Conservation (phyloP, 1,140 invertebrate genomes). For the Theocolax elegans region DNA sequence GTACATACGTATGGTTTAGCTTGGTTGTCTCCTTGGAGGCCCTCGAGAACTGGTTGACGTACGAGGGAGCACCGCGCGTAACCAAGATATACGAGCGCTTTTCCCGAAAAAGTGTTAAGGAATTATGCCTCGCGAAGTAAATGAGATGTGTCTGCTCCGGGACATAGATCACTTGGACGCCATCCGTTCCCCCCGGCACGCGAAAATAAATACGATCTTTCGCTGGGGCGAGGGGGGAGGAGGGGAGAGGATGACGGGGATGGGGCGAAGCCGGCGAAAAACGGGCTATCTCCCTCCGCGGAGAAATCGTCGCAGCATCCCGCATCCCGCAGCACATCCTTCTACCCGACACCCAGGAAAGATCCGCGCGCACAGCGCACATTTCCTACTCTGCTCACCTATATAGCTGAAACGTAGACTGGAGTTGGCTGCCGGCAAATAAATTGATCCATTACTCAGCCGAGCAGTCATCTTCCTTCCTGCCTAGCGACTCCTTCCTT, state of each 20-base stretch:
- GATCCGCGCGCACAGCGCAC: slow-evolving; percentile 47
- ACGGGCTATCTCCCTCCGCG: too few relatives aligned
- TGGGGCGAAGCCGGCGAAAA: slow-evolving; percentile 24
- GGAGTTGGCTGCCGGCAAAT: slow-evolving; percentile 52
- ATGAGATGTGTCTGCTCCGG: slow-evolving; percentile 64
- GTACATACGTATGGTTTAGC: too few relatives aligned
- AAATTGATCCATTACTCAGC: slow-evolving; percentile 67
- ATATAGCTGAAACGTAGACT: slow-evolving; percentile 1
- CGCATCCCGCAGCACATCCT: slow-evolving; percentile 61
- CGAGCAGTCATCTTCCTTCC: slow-evolving; percentile 62
- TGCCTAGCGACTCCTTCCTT: slow-evolving; percentile 35
- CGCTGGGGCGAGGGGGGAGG: background rate
- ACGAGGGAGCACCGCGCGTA: slow-evolving; percentile 47
- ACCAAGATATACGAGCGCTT: slow-evolving; percentile 64
- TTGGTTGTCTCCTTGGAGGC: too few relatives aligned
- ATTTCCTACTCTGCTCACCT: background rate
- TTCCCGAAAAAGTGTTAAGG: slow-evolving; percentile 64
- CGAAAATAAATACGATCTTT: slow-evolving; percentile 64
- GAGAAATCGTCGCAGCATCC: slow-evolving; percentile 48
- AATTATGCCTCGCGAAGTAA: slow-evolving; percentile 65
- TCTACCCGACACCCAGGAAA: slow-evolving; percentile 55
- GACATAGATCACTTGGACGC: slow-evolving; percentile 62
- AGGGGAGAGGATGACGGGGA: slow-evolving; percentile 29
- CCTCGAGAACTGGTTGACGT: slow-evolving; percentile 39
- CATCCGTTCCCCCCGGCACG: slow-evolving; percentile 59